These are phyloP conservation scores for Cercopithecus mitis DNA, from an alignment of 2,797 vertebrate species.

Conservation along the genomic window DNA sequence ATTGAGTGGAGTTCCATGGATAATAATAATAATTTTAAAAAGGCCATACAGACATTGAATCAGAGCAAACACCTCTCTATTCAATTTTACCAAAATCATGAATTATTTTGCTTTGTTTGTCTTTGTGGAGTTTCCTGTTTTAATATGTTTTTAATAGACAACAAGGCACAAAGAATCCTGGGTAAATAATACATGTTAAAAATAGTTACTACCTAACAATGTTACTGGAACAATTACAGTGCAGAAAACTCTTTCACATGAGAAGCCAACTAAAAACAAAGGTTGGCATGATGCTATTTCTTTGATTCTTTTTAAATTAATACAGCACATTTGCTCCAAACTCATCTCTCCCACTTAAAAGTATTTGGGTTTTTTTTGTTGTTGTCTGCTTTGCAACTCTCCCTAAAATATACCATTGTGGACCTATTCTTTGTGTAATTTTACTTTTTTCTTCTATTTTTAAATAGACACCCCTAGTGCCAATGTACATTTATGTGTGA, in stretches of 20 bases:
- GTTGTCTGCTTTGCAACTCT: slow-evolving; percentile 39
- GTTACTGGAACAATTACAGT: slow-evolving; percentile 73
- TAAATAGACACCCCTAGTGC: neutral
- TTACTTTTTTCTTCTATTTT: neutral
- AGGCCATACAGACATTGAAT: slow-evolving; percentile 18
- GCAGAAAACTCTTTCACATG: slow-evolving; percentile 65
- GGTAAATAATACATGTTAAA: slow-evolving; percentile 71
- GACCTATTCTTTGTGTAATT: neutral
- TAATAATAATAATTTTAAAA: neutral
- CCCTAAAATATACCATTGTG: slow-evolving; percentile 9
- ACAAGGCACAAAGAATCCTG: slow-evolving; percentile 49
- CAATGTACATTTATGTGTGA: neutral
- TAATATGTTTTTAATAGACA: slow-evolving; percentile 66
- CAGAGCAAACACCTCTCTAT: slow-evolving; percentile 14
- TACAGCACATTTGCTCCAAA: slow-evolving; percentile 52
- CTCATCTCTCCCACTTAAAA: slow-evolving; percentile 54
- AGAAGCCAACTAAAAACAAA: slow-evolving; percentile 70
- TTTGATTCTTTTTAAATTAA: slow-evolving; percentile 69
- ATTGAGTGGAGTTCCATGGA: neutral
- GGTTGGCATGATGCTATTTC: slow-evolving; percentile 61
- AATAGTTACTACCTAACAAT: slow-evolving; percentile 74
- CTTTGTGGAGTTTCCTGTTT: slow-evolving; percentile 32
- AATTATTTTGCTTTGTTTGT: slow-evolving; percentile 15
- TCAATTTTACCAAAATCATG: slow-evolving; percentile 21
- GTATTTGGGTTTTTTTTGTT: slow-evolving; percentile 29